Percentiles rank a stretch among this genome's conserved stretches.
Conservation (phyloP, 2,113 vertebrate species). For the Nesoenas mayeri region DNA sequence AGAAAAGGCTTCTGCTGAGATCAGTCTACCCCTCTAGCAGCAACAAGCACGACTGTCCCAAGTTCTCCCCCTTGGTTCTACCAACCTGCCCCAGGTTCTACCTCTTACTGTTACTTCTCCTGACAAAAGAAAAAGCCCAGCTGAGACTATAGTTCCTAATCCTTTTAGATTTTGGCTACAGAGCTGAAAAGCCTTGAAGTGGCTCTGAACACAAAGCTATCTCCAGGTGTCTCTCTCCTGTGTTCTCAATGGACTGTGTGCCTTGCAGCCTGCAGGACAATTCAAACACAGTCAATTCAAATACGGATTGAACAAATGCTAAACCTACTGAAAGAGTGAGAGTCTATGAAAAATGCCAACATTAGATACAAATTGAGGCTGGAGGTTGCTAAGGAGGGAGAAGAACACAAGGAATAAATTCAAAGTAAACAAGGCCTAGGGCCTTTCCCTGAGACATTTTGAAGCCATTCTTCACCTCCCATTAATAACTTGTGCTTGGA, state of each 20-base stretch:
- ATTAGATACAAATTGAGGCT: neutral
- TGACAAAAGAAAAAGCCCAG: neutral
- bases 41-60: neutral
- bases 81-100: neutral
- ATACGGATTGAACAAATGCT: neutral
- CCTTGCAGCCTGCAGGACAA: conserved; percentile 24
- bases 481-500: neutral
- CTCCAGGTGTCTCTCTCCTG: neutral
- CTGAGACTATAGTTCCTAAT: neutral
- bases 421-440: conserved; percentile 4
- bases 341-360: neutral
- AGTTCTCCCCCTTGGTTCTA: neutral
- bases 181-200: neutral
- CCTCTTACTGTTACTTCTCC: neutral
- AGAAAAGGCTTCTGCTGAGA: neutral
- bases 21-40: neutral
- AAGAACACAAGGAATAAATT: neutral
- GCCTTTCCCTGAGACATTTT: neutral
- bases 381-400: neutral
- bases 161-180: conserved; percentile 11
- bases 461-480: neutral
- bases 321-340: neutral
- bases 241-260: neutral
- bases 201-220: neutral
- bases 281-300: neutral